These are phyloP conservation scores for Spondyliosoma cantharus DNA, from an alignment of 2,797 vertebrate genomes.

Conservation along the genomic window DNA sequence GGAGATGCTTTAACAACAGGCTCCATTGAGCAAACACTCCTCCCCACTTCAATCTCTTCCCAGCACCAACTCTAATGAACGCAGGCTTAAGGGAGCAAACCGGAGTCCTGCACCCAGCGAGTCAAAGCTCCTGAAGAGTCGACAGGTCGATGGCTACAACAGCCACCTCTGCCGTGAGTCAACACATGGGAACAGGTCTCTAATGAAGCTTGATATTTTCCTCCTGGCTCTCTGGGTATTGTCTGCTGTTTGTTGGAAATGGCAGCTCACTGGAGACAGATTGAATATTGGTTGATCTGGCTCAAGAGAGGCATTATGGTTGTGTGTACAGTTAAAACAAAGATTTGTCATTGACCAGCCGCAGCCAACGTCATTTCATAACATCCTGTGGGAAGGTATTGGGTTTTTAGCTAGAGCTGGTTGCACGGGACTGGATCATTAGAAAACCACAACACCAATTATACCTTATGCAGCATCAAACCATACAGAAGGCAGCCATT, in stretches of 20 bases:
- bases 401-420: constrained; percentile 31
- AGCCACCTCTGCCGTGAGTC: constrained; percentile 47
- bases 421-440: constrained; percentile 17
- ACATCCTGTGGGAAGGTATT: constrained; percentile 11
- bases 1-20: constrained; percentile 8
- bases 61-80: constrained; percentile 55
- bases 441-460: constrained; percentile 40
- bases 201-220: constrained; percentile 39
- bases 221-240: constrained; percentile 6
- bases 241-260: constrained; percentile 19
- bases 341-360: constrained; percentile 30
- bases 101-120: constrained; percentile 22
- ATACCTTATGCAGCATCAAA: constrained; percentile 38
- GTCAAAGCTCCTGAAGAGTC: constrained; percentile 28
- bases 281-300: constrained; percentile 18
- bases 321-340: constrained; percentile 31
- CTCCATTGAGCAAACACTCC: constrained; percentile 48
- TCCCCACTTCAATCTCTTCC: constrained; percentile 30
- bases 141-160: constrained; percentile 46
- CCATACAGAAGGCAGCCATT: constrained; percentile 10
- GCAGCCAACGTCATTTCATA: constrained; percentile 1
- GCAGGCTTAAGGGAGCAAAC: constrained; percentile 58
- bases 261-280: constrained; percentile 23
- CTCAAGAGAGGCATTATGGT: constrained; percentile 6
- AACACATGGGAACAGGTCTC: constrained; percentile 28